Evolutionary conservation across 1,140 invertebrate species (phyloP).

Genomic region (Rhopalosiphum maidis): DNA sequence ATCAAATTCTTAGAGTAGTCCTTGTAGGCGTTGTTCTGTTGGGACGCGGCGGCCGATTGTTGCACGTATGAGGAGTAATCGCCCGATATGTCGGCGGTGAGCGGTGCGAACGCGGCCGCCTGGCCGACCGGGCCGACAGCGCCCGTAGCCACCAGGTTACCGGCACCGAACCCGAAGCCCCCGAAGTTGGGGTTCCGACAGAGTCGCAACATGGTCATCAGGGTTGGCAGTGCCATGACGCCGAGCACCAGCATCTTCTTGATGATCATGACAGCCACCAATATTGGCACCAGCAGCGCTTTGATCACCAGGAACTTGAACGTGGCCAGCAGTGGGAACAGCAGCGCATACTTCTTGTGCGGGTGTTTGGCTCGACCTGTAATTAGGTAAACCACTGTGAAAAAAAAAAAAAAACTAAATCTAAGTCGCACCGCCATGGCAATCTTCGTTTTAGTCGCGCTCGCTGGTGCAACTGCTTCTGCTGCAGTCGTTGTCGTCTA

Average conservation of each 20-base stretch:
- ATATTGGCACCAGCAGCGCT: constrained; percentile 69
- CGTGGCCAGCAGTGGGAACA: constrained; percentile 70
- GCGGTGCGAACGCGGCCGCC: constrained; percentile 36
- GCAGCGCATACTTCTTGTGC: constrained; percentile 68
- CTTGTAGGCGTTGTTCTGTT: constrained; percentile 8
- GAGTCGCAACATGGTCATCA: constrained; percentile 67
- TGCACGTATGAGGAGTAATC: constrained; percentile 49
- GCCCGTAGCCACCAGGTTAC: constrained; percentile 21
- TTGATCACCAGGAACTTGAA: constrained; percentile 68
- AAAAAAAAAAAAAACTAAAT: not conserved
- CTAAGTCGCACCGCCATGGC: not conserved
- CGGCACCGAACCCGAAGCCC: constrained; percentile 21
- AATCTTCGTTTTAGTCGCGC: not conserved
- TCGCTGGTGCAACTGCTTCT: not conserved
- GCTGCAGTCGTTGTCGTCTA: not conserved
- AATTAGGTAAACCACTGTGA: constrained; percentile 50
- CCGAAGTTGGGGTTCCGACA: constrained; percentile 50
- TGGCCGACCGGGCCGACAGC: constrained; percentile 31
- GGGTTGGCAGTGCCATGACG: constrained; percentile 69
- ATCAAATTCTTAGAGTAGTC: constrained; percentile 50
- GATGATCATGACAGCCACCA: constrained; percentile 71
- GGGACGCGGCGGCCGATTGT: constrained; percentile 6
- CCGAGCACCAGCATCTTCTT: constrained; percentile 73
- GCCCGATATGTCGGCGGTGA: constrained; percentile 30
- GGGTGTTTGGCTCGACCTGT: constrained; percentile 64